Conservation (phyloP, 2,888 invertebrate genomes). For the Microctonus hyperodae region DNA sequence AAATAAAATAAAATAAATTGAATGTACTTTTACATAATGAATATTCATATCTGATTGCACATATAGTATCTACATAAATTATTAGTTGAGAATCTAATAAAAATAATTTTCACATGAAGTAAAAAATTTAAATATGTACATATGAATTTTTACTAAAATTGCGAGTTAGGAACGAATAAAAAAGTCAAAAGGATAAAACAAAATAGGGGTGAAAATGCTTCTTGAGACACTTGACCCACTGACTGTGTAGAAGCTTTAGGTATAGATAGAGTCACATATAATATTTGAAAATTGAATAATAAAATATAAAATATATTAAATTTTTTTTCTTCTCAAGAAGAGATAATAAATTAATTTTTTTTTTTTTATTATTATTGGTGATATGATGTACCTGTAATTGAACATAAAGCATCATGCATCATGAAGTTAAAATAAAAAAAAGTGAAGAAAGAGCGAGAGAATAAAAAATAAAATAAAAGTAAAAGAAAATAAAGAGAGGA, state of each 20-base stretch:
- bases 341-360: no score
- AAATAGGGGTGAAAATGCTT: not conserved
- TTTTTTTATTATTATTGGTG: not conserved
- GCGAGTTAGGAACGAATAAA: not conserved
- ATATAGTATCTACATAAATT: no score
- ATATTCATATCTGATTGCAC: not conserved
- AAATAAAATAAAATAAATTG: not conserved
- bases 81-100: no score
- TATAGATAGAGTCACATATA: no score
- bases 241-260: no score
- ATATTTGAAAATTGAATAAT: no score
- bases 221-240: not conserved
- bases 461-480: not conserved
- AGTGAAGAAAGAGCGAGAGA: not conserved
- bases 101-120: no score
- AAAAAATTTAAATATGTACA: no score
- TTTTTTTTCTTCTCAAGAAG: no score
- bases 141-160: no score
- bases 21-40: not conserved
- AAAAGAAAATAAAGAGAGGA: not conserved
- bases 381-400: not conserved
- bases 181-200: not conserved
- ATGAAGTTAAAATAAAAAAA: not conserved
- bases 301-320: no score
- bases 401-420: not conserved